These are phyloP conservation scores for Clarias batrachus DNA, from an alignment of 2,113 vertebrate genomes.

Conservation along the genomic window DNA sequence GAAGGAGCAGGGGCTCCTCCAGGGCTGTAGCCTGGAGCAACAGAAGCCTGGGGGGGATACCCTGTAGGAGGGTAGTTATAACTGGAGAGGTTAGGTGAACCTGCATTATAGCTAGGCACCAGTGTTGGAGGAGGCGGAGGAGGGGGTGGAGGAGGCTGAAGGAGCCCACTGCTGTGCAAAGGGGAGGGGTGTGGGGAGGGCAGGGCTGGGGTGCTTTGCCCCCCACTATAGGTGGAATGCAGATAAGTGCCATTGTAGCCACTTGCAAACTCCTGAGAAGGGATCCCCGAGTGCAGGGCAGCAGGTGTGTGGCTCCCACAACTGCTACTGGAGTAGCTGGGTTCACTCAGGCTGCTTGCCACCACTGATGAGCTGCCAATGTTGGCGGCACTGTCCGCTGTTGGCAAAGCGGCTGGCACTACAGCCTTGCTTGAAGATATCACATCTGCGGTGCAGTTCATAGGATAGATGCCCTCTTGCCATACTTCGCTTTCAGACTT, in stretches of 20 bases:
- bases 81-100: slow-evolving; percentile 89
- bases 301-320: slow-evolving; percentile 92
- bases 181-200: slow-evolving; percentile 95
- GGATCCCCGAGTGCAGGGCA: slow-evolving; percentile 89
- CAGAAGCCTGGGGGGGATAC: slow-evolving; percentile 91
- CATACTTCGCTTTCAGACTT: slow-evolving; percentile 94
- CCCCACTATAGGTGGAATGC: slow-evolving; percentile 89
- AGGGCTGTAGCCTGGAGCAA: slow-evolving; percentile 91
- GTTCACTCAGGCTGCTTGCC: slow-evolving; percentile 90
- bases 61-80: slow-evolving; percentile 92
- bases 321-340: slow-evolving; percentile 92
- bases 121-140: slow-evolving; percentile 83
- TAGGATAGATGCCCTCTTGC: slow-evolving; percentile 95
- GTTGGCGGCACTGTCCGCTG: slow-evolving; percentile 87
- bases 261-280: slow-evolving; percentile 96
- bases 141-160: slow-evolving; percentile 85
- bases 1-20: slow-evolving; percentile 90
- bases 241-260: slow-evolving; percentile 95
- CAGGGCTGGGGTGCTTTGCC: slow-evolving; percentile 89
- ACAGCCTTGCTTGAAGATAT: slow-evolving; percentile 92
- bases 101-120: slow-evolving; percentile 90
- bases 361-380: slow-evolving; percentile 93
- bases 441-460: slow-evolving; percentile 96
- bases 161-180: slow-evolving; percentile 90
- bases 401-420: slow-evolving; percentile 88